phyloP scores from a whole-genome alignment of 2,888 invertebrate genomes.

The Phaonia tiefii region DNA sequence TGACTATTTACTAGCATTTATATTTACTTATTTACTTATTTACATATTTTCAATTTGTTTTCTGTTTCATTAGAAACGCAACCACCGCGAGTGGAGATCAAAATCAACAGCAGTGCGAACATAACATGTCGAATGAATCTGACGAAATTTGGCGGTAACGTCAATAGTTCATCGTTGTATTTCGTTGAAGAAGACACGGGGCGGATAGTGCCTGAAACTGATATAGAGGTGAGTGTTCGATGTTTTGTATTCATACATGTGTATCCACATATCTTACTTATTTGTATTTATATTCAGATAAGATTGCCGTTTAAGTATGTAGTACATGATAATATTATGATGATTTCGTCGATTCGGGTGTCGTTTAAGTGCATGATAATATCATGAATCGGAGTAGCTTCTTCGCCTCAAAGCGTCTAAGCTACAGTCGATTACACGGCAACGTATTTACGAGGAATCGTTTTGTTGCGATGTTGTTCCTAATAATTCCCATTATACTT shows the following conservation, averaged over 20 bases:
- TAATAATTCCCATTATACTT: neutral
- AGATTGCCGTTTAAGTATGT: no score
- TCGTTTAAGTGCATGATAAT: no score
- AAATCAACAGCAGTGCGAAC: conserved; percentile 74
- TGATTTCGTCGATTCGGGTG: no score
- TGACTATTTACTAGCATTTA: conserved; percentile 2
- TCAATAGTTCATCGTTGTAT: conserved; percentile 71
- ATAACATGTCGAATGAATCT: conserved; percentile 76
- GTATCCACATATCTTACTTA: conserved; percentile 4
- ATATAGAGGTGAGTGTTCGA: conserved; percentile 62
- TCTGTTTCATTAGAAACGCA: conserved; percentile 54
- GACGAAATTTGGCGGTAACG: conserved; percentile 69
- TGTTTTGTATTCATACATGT: neutral
- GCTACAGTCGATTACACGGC: no score
- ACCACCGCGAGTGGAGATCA: conserved; percentile 68
- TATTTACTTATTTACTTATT: conserved; percentile 16
- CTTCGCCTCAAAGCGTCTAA: no score
- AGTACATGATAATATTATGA: no score
- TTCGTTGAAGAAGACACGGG: conserved; percentile 69
- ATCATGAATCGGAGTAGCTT: no score
- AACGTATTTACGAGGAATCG: no score
- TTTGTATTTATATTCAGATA: conserved; percentile 24
- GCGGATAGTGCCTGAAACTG: conserved; percentile 56
- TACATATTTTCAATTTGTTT: conserved; percentile 7
- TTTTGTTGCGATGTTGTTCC: no score